Percentiles rank a stretch among this genome's conserved stretches.
phyloP scores from a whole-genome alignment of 2,888 invertebrate genomes.

The Drosophila longiperda region DNA sequence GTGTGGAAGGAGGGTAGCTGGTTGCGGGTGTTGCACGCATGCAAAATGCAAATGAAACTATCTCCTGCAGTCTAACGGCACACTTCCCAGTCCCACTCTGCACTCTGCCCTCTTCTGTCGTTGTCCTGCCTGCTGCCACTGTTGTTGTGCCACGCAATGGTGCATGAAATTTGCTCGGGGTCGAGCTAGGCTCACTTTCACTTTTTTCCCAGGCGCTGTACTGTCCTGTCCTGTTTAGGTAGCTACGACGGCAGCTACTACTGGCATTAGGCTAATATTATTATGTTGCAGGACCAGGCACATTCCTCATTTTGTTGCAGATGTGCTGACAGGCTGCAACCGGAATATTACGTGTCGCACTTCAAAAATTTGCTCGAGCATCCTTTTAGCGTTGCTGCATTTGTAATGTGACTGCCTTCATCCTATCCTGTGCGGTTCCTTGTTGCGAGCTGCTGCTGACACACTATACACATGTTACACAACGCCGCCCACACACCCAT shows the following conservation, averaged over 20 bases:
- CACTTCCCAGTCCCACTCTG: slow-evolving; percentile 11
- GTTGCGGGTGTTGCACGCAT: slow-evolving; percentile 21
- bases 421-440: slow-evolving; percentile 22
- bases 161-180: slow-evolving; percentile 73
- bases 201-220: slow-evolving; percentile 45
- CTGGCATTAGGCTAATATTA: slow-evolving; percentile 66
- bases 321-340: slow-evolving; percentile 73
- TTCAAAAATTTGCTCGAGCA: slow-evolving; percentile 76
- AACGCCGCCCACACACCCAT: slow-evolving; percentile 31
- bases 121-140: slow-evolving; percentile 7
- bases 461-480: slow-evolving; percentile 49
- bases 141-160: slow-evolving; percentile 60
- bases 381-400: slow-evolving; percentile 64
- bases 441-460: slow-evolving; percentile 48
- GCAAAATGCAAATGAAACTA: slow-evolving; percentile 49
- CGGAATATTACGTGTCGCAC: slow-evolving; percentile 79
- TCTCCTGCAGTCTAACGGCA: slow-evolving; percentile 63
- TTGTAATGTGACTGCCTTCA: slow-evolving; percentile 10
- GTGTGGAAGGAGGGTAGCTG: neutral
- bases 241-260: slow-evolving; percentile 43
- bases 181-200: slow-evolving; percentile 69
- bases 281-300: slow-evolving; percentile 55
- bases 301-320: slow-evolving; percentile 72
- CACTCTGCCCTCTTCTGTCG: slow-evolving; percentile 16
- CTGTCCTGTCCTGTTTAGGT: slow-evolving; percentile 51